Base-by-base conservation (phyloP, 2,113 vertebrate species). In the Passerina amoena region DNA sequence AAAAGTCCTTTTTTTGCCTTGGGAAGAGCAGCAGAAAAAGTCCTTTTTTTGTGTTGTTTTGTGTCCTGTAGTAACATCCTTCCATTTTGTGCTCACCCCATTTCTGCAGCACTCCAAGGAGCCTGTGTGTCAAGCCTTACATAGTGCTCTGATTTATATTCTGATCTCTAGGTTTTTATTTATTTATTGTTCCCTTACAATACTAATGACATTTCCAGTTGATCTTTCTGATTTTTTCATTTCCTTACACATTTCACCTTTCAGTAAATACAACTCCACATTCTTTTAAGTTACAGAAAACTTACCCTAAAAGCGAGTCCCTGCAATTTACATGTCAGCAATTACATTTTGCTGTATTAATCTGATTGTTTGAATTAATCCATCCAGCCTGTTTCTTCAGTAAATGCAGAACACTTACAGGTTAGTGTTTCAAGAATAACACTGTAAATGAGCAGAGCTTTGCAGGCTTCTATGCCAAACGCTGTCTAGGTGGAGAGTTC, bases 191-290 rank as follows among this genome's bases (percentile, higher is more conserved):
- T 80, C 25, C 27, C 21, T 76, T 23, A 37, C 45, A 45, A 57
- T 38, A 17, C 11, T 82, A 42, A 92, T 63, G 75, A 28, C 8
- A 50, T 76, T 94, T 82, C 71, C 63, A 96, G 37, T 76, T 77
- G 50, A 85, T 82, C 42, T 82, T 69, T 60, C 21, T 21, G 37
- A 19, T 57, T 95, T 92, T 92, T 89, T 92, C 57, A 65, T 95
- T 95, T 95, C 70, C 59, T 77, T 85, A 12, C 11, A 2, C 13
- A 11, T 72, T 91, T 80, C 51, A 73, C 0, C 50, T 86, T 96
- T 31, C 71, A 28, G 16, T 78, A 73, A 80, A 76, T 80, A 65
- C 16, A 76, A 11, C 54, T 87, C 54, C 33, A 57, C 7, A 2
- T 61, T 82, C 63, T 81, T 86, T 48, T 30, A 68, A 64, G 65